Percentiles rank a stretch among this genome's conserved stretches.
phyloP scores from a whole-genome alignment of 2,113 vertebrate species.

The Ameiurus melas region DNA sequence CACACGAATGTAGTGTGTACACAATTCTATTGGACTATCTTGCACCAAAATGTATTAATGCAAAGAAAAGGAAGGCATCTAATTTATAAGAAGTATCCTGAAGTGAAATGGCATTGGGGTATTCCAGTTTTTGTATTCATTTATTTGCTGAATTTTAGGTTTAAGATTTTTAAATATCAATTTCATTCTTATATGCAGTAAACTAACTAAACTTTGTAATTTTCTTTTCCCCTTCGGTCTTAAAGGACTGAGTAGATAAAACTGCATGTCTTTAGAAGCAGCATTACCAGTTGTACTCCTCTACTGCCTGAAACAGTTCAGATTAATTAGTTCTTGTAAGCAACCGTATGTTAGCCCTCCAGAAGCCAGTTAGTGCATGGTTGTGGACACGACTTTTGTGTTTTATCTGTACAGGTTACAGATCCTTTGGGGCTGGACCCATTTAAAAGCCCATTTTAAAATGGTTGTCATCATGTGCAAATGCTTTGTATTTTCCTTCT shows the following conservation, averaged over 20 bases:
- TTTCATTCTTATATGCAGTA: constrained; percentile 56
- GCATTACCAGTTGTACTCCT: constrained; percentile 37
- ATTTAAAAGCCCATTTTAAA: constrained; percentile 69
- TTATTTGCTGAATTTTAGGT: constrained; percentile 45
- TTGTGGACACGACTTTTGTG: constrained; percentile 58
- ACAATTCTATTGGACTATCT: constrained; percentile 28
- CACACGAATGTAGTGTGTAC: too few relatives aligned
- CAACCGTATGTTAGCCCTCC: constrained; percentile 63
- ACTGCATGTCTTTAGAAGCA: constrained; percentile 54
- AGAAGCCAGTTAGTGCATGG: constrained; percentile 63
- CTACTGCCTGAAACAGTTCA: constrained; percentile 45
- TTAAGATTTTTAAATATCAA: constrained; percentile 41
- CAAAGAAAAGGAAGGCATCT: constrained; percentile 40
- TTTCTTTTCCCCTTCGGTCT: constrained; percentile 39
- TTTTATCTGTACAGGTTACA: constrained; percentile 78
- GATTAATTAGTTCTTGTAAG: constrained; percentile 56
- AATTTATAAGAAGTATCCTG: constrained; percentile 24
- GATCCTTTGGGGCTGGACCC: constrained; percentile 80
- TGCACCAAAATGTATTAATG: constrained; percentile 39
- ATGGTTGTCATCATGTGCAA: constrained; percentile 52
- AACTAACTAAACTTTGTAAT: constrained; percentile 54
- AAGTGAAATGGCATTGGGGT: constrained; percentile 29
- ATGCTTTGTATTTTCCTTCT: constrained; percentile 60
- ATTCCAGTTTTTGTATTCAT: constrained; percentile 54
- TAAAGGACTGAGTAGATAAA: constrained; percentile 24